Percentiles rank a stretch among this genome's conserved stretches.
phyloP scores from a whole-genome alignment of 2,797 vertebrate species.

The Acanthopagrus latus region DNA sequence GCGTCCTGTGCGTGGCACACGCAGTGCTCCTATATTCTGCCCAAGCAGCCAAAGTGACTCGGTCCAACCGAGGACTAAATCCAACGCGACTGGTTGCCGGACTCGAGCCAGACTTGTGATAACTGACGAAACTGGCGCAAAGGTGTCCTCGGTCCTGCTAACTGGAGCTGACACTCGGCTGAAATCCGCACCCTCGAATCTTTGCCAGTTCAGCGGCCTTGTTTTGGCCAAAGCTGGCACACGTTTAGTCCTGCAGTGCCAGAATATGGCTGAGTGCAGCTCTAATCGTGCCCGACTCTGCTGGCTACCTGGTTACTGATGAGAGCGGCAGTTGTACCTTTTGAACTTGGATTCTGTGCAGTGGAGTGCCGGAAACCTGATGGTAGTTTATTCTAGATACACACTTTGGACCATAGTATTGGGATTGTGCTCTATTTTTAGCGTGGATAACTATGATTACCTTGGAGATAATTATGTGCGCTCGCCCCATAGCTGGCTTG shows the following conservation, averaged over 20 bases:
- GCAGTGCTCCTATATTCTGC: conserved; percentile 19
- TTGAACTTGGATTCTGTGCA: conserved; percentile 21
- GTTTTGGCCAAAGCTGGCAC: conserved; percentile 33
- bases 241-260: conserved; percentile 34
- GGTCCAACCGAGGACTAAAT: conserved; percentile 34
- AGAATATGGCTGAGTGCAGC: conserved; percentile 48
- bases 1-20: conserved; percentile 19
- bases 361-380: not conserved
- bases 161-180: conserved; percentile 38
- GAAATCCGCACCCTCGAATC: conserved; percentile 49
- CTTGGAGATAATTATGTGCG: conserved; percentile 10
- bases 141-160: conserved; percentile 44
- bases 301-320: conserved; percentile 58
- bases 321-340: conserved; percentile 30
- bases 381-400: not conserved
- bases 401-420: not conserved
- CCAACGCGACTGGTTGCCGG: conserved; percentile 39
- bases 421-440: not conserved
- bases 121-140: conserved; percentile 40
- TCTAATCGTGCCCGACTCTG: conserved; percentile 50
- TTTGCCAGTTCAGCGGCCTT: conserved; percentile 45
- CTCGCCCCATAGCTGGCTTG: not conserved
- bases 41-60: conserved; percentile 35
- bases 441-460: not conserved
- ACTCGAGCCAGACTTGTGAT: conserved; percentile 38